Percentiles rank a stretch among this genome's conserved stretches.
Evolutionary conservation across 2,888 invertebrate genomes (phyloP).

Genomic region (Campoplex capitator): DNA sequence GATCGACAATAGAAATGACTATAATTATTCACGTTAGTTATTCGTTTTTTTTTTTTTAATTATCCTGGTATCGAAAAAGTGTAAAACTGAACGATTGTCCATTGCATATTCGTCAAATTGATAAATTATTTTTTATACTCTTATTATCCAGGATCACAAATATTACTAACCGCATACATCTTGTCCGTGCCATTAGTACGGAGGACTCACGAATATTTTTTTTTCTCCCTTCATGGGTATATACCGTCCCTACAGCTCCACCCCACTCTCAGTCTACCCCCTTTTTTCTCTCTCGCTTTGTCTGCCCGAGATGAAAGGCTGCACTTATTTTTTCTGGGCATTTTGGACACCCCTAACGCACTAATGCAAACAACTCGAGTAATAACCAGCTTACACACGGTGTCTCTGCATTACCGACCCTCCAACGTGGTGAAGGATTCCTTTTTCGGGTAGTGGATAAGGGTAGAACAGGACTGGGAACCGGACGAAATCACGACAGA

Average conservation of each 20-base stretch:
- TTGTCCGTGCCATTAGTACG: constrained; percentile 59
- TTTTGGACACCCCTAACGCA: constrained; percentile 76
- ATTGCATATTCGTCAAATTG: background rate
- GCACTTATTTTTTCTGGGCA: constrained; percentile 14
- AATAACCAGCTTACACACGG: constrained; percentile 67
- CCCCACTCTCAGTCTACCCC: constrained; percentile 68
- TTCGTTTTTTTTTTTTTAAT: background rate
- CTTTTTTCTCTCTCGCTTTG: constrained; percentile 38
- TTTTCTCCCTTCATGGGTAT: background rate
- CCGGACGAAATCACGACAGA: constrained; percentile 73
- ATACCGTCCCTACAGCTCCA: constrained; percentile 55
- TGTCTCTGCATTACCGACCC: constrained; percentile 79
- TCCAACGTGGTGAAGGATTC: background rate
- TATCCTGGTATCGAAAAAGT: background rate
- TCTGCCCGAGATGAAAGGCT: constrained; percentile 63
- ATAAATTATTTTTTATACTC: background rate
- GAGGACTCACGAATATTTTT: background rate
- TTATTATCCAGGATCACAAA: background rate
- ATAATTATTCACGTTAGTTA: background rate
- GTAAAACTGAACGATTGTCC: background rate
- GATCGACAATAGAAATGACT: background rate
- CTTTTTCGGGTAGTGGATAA: constrained; percentile 50
- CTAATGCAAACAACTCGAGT: constrained; percentile 57
- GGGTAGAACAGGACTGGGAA: constrained; percentile 46
- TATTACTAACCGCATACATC: background rate